Conservation (phyloP, 2,797 vertebrate species). For the Cephalopachus bancanus region DNA sequence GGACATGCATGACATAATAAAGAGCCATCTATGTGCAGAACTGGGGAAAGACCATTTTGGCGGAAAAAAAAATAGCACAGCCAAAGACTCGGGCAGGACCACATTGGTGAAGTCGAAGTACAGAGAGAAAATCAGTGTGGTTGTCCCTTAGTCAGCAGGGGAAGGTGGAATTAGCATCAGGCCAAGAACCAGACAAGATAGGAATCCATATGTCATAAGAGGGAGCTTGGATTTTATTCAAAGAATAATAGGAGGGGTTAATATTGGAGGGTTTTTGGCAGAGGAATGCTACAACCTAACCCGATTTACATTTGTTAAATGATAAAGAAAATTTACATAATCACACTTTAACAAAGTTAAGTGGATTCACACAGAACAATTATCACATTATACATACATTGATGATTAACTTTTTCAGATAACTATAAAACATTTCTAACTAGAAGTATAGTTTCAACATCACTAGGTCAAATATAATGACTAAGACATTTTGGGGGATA, state of each 20-base stretch:
- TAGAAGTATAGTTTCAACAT: slow-evolving; percentile 20
- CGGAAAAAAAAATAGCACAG: background rate
- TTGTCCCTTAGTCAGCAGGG: background rate
- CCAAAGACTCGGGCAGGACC: background rate
- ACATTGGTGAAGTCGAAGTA: background rate
- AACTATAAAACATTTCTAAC: background rate
- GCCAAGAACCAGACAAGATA: background rate
- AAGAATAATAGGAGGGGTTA: background rate
- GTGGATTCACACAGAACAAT: background rate
- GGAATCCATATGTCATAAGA: background rate
- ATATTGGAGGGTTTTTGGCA: background rate
- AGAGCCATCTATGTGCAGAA: background rate
- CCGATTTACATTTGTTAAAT: background rate
- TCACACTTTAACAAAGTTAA: background rate
- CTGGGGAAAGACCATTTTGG: background rate
- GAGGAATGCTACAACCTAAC: background rate
- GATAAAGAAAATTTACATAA: slow-evolving; percentile 5
- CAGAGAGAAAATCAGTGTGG: background rate
- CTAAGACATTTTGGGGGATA: background rate
- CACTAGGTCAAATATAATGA: background rate
- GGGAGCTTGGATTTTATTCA: background rate
- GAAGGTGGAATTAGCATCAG: background rate
- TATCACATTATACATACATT: background rate
- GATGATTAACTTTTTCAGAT: slow-evolving; percentile 51
- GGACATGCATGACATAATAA: background rate